Evolutionary conservation across 2,113 vertebrate species (phyloP).

Genomic region (Ptilorrhoa leucosticta): DNA sequence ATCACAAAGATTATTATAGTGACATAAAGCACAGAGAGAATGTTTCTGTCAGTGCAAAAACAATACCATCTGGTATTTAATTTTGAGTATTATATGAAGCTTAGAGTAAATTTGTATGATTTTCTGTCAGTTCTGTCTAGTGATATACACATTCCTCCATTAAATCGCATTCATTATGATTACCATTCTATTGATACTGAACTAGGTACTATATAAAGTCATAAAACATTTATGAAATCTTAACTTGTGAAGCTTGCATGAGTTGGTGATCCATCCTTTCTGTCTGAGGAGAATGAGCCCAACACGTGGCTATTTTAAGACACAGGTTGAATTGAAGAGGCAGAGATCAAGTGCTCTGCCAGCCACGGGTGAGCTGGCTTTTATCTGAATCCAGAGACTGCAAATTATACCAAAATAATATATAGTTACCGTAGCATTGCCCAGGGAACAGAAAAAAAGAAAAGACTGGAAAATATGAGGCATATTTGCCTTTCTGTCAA

Average conservation of each 20-base stretch:
- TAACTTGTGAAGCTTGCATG: background rate
- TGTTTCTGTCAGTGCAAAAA: background rate
- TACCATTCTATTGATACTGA: background rate
- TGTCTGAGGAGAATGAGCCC: background rate
- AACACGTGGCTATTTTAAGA: background rate
- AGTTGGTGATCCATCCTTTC: background rate
- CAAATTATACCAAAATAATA: background rate
- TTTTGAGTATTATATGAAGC: background rate
- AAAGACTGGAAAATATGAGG: background rate
- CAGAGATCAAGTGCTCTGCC: background rate
- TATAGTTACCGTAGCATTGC: background rate
- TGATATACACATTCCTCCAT: background rate
- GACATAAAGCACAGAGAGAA: background rate
- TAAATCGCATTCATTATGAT: constrained; percentile 7
- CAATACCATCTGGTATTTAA: background rate
- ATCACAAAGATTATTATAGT: background rate
- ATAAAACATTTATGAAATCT: background rate
- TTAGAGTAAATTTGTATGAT: background rate
- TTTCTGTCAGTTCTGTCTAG: background rate
- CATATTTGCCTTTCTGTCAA: background rate
- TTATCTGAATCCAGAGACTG: background rate
- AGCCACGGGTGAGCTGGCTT: background rate
- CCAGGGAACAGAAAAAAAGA: background rate
- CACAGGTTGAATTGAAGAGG: background rate
- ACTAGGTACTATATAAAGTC: background rate